A percentile compares a stretch with the other conserved stretches of the same genome.
Conservation (phyloP, 64 coral and sea anemone genomes). For the Montipora capricornis region DNA sequence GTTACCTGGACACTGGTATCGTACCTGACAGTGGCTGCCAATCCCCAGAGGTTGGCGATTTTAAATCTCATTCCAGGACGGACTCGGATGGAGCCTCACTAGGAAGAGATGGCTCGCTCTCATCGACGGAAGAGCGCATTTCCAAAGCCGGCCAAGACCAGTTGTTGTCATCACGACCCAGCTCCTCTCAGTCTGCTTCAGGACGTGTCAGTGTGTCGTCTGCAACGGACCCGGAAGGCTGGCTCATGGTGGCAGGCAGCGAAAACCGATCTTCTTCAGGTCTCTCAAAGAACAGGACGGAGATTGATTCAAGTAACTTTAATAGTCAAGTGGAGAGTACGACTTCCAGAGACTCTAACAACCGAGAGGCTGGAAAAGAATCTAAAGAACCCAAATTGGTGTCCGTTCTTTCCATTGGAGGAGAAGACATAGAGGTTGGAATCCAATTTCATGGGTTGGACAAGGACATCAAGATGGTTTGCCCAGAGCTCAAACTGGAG, state of each 20-base stretch:
- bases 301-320: slow-evolving; percentile 73
- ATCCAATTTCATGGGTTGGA: slow-evolving; percentile 82
- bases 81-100: neutral
- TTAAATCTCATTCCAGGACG: slow-evolving; percentile 7
- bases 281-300: slow-evolving; percentile 39
- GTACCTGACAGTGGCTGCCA: slow-evolving; percentile 69
- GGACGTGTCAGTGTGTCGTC: slow-evolving; percentile 59
- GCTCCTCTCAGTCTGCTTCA: slow-evolving; percentile 4
- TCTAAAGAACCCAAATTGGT: slow-evolving; percentile 33
- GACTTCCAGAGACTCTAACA: slow-evolving; percentile 47
- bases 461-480: slow-evolving; percentile 72
- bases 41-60: slow-evolving; percentile 26
- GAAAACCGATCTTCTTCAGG: slow-evolving; percentile 26
- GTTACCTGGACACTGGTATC: slow-evolving; percentile 78
- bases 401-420: slow-evolving; percentile 75
- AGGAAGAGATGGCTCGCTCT: neutral
- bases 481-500: slow-evolving; percentile 57
- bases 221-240: slow-evolving; percentile 64
- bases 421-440: slow-evolving; percentile 76
- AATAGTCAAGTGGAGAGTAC: slow-evolving; percentile 70
- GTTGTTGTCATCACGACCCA: neutral
- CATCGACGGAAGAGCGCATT: slow-evolving; percentile 12
- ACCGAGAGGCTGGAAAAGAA: slow-evolving; percentile 27
- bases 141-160: slow-evolving; percentile 51
- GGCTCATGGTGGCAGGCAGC: slow-evolving; percentile 50